Conservation (phyloP, 2,888 invertebrate species). For the Pseudococcus longispinus region DNA sequence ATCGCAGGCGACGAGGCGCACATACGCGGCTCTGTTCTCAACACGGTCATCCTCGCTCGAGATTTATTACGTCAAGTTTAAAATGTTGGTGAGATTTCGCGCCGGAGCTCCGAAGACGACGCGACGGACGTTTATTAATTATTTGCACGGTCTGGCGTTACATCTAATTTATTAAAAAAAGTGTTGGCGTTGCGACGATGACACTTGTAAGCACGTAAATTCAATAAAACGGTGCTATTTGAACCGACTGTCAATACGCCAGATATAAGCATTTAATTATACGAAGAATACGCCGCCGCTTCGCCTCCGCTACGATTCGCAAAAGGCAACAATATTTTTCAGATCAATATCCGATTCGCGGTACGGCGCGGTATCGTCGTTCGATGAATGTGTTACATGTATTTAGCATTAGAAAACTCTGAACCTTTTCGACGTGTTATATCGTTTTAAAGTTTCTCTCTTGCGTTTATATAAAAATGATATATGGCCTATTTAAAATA, state of each 20-base stretch:
- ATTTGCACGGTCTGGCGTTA: conserved; percentile 17
- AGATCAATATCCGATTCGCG: conserved; percentile 26
- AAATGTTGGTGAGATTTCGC: conserved; percentile 16
- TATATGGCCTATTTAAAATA: conserved; percentile 42
- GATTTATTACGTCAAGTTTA: conserved; percentile 39
- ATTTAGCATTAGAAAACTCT: conserved; percentile 35
- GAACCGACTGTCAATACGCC: conserved; percentile 29
- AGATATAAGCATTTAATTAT: conserved; percentile 41
- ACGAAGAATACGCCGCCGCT: neutral
- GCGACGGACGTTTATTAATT: conserved; percentile 41
- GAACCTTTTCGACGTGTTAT: conserved; percentile 8
- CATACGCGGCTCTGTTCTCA: neutral
- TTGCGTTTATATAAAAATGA: conserved; percentile 25
- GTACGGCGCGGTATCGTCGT: no score
- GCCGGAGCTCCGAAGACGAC: neutral
- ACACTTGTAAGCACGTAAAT: conserved; percentile 36
- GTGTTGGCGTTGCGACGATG: conserved; percentile 33
- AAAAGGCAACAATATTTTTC: neutral
- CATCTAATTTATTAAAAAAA: conserved; percentile 30
- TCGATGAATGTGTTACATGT: conserved; percentile 31
- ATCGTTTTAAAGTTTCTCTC: conserved; percentile 37
- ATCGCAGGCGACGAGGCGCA: neutral
- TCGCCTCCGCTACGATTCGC: no score
- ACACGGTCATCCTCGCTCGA: conserved; percentile 3
- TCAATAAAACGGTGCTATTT: conserved; percentile 23